These are phyloP conservation scores for Rhynchonycteris naso DNA, from an alignment of 2,797 vertebrate genomes.

Conservation along the genomic window DNA sequence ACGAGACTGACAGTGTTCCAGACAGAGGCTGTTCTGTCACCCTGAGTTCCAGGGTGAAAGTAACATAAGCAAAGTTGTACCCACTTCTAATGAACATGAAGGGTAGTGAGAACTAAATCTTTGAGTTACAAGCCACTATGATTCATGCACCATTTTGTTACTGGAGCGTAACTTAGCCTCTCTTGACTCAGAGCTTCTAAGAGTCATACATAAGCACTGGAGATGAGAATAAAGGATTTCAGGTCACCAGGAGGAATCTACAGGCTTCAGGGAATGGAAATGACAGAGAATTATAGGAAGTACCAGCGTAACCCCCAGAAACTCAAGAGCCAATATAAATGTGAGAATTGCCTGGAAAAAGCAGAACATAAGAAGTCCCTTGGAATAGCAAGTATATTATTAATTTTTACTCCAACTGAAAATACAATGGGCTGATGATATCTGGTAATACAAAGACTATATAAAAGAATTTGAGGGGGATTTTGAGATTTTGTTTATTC, in stretches of 20 bases:
- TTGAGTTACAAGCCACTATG: background rate
- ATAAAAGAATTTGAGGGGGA: background rate
- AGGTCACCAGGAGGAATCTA: background rate
- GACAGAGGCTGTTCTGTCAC: background rate
- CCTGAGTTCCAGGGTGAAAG: background rate
- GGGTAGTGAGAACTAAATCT: background rate
- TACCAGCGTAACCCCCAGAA: background rate
- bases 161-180: background rate
- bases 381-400: background rate
- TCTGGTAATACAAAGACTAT: background rate
- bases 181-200: background rate
- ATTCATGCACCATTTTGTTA: background rate
- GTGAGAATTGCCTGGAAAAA: background rate
- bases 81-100: background rate
- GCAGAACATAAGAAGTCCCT: background rate
- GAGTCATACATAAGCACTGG: background rate
- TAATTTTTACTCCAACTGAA: background rate
- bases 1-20: background rate
- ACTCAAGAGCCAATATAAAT: background rate
- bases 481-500: slow-evolving; percentile 37
- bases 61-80: background rate
- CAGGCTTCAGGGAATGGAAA: background rate
- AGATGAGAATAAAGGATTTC: background rate
- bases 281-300: background rate
- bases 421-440: background rate